Base-by-base conservation (phyloP, 1,140 invertebrate genomes). In the Paraescarpia echinospica region DNA sequence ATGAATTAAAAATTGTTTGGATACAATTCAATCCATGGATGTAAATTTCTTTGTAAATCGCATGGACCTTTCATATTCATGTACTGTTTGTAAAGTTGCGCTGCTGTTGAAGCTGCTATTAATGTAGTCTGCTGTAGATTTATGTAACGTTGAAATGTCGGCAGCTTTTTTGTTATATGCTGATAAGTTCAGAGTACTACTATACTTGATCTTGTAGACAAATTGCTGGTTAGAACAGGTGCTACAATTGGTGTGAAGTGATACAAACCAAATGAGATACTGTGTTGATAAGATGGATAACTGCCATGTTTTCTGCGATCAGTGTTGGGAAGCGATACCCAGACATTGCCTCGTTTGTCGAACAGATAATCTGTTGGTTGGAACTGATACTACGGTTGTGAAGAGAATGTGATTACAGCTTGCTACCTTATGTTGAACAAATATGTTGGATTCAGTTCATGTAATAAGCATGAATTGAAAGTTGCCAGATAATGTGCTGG, bases 301-400 rank as follows among this genome's bases (percentile, higher is more conserved):
- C 59, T 77, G 59, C 59, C 22, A 77, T 18, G 59, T 77, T 77
- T 77, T 77, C 59, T 77, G 59, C 59, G 22, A 27, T 77, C 59
- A 77, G 59, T 77, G 59, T 77, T 77, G 59, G 59, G 59, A 77
- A 77, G 59, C 59, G 59, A 77, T 77, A 77, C 59, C 59, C 59
- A 22, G 59, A 22, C 27, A 77, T 77, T 77, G 22, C 48, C 59
- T 77, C 27, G 22, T 22, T 6, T 77, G 27, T 77, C 18, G 27
- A 77, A 77, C 59, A 77, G 59, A 77, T 77, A 77, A 77, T 77
- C 22, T 77, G 59, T 6, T 77, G 59, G 59, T 77, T 27, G 59
- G 59, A 77, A 77, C 59, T 77, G 59, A 77, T 77, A 77, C 59
- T 77, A 31, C 27, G 22, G 59, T 77, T 77, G 59, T 27, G 8